Evolutionary conservation across 2,797 vertebrate genomes (phyloP).

Genomic region (Chelon labrosus): DNA sequence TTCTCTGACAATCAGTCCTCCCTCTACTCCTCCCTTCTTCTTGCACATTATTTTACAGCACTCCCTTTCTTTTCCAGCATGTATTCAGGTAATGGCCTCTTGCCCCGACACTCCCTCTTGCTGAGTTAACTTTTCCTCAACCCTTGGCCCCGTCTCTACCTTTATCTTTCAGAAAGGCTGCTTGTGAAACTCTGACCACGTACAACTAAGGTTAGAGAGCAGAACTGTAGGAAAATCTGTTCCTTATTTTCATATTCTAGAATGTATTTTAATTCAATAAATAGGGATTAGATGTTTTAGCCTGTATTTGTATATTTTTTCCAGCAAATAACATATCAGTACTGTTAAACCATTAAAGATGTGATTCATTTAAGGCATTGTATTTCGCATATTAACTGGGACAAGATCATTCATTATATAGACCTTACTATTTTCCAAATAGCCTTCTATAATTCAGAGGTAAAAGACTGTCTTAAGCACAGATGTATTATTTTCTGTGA

Average conservation of each 20-base stretch:
- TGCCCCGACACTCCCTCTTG: neutral
- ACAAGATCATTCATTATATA: constrained; percentile 3
- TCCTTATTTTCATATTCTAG: too few relatives aligned
- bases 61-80: constrained; percentile 15
- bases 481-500: constrained; percentile 58
- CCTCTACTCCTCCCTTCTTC: constrained; percentile 17
- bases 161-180: neutral
- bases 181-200: constrained; percentile 8
- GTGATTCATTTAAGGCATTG: too few relatives aligned
- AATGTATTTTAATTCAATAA: neutral
- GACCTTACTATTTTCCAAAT: constrained; percentile 1
- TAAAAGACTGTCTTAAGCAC: constrained; percentile 21
- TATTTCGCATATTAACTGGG: neutral
- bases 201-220: constrained; percentile 1
- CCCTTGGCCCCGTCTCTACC: neutral
- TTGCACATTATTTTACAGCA: constrained; percentile 28
- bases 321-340: too few relatives aligned
- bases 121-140: constrained; percentile 14
- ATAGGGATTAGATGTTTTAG: too few relatives aligned
- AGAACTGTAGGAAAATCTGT: neutral
- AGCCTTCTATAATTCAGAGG: constrained; percentile 15
- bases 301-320: too few relatives aligned
- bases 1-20: constrained; percentile 60
- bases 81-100: constrained; percentile 30
- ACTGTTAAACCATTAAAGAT: too few relatives aligned